phyloP scores from a whole-genome alignment of 2,797 vertebrate species.

The Eutrigla gurnardus region DNA sequence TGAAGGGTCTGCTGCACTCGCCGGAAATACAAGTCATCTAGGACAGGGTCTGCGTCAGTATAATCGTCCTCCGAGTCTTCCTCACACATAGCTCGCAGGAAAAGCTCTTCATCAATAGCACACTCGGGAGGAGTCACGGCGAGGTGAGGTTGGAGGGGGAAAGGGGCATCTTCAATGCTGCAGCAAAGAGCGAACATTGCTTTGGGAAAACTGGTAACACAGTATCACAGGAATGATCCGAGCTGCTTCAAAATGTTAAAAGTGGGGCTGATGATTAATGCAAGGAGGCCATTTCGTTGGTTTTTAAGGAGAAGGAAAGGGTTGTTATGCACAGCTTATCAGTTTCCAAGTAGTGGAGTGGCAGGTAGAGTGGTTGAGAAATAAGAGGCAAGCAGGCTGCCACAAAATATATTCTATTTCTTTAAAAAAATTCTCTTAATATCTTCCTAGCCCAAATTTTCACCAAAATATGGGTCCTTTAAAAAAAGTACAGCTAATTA shows the following conservation, averaged over 20 bases:
- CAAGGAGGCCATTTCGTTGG: neutral
- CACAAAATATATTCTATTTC: neutral
- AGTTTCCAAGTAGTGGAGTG: neutral
- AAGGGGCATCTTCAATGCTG: constrained; percentile 45
- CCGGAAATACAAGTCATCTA: constrained; percentile 81
- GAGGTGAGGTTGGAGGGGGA: constrained; percentile 36
- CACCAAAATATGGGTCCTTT: neutral
- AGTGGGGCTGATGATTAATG: constrained; percentile 17
- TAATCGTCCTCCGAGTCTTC: constrained; percentile 78
- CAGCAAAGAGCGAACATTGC: constrained; percentile 63
- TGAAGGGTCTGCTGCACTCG: constrained; percentile 68
- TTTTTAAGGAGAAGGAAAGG: constrained; percentile 1
- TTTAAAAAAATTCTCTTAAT: neutral
- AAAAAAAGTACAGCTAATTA: neutral
- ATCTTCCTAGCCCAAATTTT: neutral
- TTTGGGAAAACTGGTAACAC: no score
- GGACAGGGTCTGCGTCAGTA: constrained; percentile 88
- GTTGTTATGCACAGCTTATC: constrained; percentile 8
- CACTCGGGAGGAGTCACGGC: constrained; percentile 23
- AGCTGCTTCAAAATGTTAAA: constrained; percentile 12
- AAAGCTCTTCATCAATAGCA: constrained; percentile 67
- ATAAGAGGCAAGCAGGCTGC: constrained; percentile 5
- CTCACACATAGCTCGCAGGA: constrained; percentile 79
- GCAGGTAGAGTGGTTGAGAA: neutral
- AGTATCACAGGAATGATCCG: neutral